These are phyloP conservation scores for Enteromius afrohamiltoni DNA, from an alignment of 2,797 vertebrate species.

Conservation along the genomic window DNA sequence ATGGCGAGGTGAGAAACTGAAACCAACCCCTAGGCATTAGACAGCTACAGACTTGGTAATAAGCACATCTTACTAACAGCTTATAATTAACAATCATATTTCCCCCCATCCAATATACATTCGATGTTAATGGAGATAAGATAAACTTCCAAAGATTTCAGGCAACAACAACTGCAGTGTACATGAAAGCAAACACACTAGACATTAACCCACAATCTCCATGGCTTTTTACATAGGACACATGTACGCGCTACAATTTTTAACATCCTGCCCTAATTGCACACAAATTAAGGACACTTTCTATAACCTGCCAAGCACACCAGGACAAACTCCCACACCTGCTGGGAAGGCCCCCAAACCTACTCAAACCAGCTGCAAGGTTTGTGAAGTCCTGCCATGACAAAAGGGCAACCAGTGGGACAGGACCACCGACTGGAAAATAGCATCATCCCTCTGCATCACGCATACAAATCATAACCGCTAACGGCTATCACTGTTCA, in stretches of 20 bases:
- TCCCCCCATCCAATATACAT: background rate
- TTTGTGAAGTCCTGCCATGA: conserved; percentile 23
- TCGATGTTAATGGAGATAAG: background rate
- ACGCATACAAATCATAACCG: conserved; percentile 11
- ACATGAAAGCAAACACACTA: background rate
- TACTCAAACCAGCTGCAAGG: background rate
- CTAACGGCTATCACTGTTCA: background rate
- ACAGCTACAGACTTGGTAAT: background rate
- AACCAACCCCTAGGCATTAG: background rate
- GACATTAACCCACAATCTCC: background rate
- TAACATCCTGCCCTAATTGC: conserved; percentile 31
- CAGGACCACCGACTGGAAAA: conserved; percentile 6
- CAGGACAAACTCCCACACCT: conserved; percentile 25
- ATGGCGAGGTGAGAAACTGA: background rate
- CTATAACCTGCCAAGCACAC: background rate
- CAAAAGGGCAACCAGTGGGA: conserved; percentile 35
- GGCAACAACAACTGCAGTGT: background rate
- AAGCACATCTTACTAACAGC: background rate
- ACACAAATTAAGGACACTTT: background rate
- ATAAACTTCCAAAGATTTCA: background rate
- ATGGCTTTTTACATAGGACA: conserved; percentile 6
- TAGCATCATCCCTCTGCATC: conserved; percentile 20
- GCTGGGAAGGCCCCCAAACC: conserved; percentile 12
- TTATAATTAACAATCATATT: background rate
- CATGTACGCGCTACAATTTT: background rate